Percentiles rank a stretch among this genome's conserved stretches.
These are phyloP conservation scores for Poliocrania exsul DNA, from an alignment of 2,797 vertebrate genomes.

Conservation along the genomic window DNA sequence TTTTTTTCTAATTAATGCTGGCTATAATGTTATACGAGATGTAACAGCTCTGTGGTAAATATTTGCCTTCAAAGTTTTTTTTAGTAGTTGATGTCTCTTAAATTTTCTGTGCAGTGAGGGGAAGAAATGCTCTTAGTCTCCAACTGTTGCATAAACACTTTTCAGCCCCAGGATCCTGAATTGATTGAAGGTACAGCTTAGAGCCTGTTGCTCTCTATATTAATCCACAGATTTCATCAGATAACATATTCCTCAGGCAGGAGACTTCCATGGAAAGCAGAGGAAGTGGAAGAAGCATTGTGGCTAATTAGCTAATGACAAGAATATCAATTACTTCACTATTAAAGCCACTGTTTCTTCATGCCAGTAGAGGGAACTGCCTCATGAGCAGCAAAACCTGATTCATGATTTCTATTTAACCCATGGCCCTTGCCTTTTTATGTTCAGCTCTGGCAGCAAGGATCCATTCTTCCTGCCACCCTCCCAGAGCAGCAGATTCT, in stretches of 20 bases:
- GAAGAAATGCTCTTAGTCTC: background rate
- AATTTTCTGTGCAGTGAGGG: background rate
- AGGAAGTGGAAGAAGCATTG: background rate
- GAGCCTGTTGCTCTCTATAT: background rate
- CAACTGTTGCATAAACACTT: background rate
- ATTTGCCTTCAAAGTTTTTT: background rate
- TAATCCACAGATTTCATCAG: background rate
- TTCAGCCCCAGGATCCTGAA: background rate
- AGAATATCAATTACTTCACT: background rate
- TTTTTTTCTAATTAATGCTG: background rate
- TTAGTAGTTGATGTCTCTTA: background rate
- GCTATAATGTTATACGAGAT: background rate
- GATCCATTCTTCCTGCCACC: background rate
- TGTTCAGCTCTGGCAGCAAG: background rate
- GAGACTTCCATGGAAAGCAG: background rate
- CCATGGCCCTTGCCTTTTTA: background rate
- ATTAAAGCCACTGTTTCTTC: background rate
- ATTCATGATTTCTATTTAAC: background rate
- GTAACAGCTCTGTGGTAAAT: background rate
- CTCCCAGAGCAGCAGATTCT: background rate
- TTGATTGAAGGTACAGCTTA: background rate
- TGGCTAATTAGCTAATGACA: background rate
- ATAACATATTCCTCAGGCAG: background rate
- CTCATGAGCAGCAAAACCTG: background rate
- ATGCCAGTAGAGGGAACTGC: background rate